These are phyloP conservation scores for Sinohyriopsis cumingii DNA, from an alignment of 2,888 invertebrate genomes.

Conservation along the genomic window DNA sequence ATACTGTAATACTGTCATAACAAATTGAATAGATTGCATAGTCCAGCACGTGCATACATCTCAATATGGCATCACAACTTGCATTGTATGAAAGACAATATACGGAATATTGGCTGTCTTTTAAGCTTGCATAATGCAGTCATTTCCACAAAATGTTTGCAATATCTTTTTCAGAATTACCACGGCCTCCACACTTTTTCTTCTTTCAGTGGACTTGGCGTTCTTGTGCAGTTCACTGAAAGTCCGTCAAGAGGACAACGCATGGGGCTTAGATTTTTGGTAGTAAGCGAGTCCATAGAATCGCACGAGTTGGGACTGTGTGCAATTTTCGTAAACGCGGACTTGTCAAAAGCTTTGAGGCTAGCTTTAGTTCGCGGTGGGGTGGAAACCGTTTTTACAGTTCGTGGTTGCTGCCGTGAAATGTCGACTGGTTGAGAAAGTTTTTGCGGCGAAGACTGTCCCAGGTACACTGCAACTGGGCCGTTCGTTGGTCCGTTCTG, in stretches of 20 bases:
- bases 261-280: slow-evolving; percentile 3
- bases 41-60: too few species aligned
- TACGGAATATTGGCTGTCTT: too few species aligned
- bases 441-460: slow-evolving; percentile 20
- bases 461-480: slow-evolving; percentile 29
- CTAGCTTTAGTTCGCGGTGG: slow-evolving; percentile 39
- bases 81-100: too few species aligned
- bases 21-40: background rate
- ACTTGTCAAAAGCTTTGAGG: slow-evolving; percentile 30
- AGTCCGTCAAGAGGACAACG: slow-evolving; percentile 18
- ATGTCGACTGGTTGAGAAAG: slow-evolving; percentile 1
- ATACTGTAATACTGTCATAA: too few species aligned
- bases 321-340: slow-evolving; percentile 29
- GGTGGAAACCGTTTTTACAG: slow-evolving; percentile 16
- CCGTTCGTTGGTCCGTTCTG: slow-evolving; percentile 29
- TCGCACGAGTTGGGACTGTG: slow-evolving; percentile 17
- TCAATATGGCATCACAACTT: too few species aligned
- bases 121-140: too few species aligned
- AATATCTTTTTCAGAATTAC: slow-evolving; percentile 16
- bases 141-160: too few species aligned
- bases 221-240: slow-evolving; percentile 21
- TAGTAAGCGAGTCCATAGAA: slow-evolving; percentile 28
- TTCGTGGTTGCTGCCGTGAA: slow-evolving; percentile 10
- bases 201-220: slow-evolving; percentile 43
- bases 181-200: slow-evolving; percentile 55